phyloP scores from a whole-genome alignment of 1,140 invertebrate genomes.

The Diuraphis noxia region DNA sequence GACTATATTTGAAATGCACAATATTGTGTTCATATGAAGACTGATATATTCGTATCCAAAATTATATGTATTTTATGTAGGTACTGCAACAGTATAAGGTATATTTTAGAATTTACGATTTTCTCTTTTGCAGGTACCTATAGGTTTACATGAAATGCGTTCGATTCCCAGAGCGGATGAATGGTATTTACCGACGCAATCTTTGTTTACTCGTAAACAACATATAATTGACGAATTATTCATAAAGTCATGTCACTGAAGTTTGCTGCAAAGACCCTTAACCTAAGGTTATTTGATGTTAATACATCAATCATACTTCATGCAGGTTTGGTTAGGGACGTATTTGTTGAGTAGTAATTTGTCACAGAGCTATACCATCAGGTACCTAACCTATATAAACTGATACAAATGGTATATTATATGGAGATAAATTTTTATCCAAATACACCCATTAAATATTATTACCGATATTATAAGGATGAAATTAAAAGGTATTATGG shows the following conservation, averaged over 20 bases:
- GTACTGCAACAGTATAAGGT: not conserved
- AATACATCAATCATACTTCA: not conserved
- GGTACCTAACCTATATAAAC: not conserved
- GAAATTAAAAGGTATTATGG: not conserved
- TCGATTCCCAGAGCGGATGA: not conserved
- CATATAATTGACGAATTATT: not conserved
- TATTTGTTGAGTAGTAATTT: not conserved
- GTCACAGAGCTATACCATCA: not conserved
- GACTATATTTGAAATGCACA: not conserved
- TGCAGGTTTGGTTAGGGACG: not conserved
- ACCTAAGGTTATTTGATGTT: not conserved
- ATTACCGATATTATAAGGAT: not conserved
- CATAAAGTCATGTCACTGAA: not conserved
- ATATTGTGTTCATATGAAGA: not conserved
- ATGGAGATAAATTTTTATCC: not conserved
- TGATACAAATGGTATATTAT: not conserved
- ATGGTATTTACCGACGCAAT: not conserved
- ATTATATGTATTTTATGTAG: not conserved
- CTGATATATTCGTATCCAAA: not conserved
- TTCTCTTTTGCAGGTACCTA: constrained; percentile 1
- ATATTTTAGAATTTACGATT: not conserved
- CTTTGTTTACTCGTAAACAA: not conserved
- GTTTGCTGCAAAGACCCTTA: not conserved
- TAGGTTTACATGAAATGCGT: not conserved
- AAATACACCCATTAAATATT: not conserved